phyloP scores from a whole-genome alignment of 2,888 invertebrate species.

The Glaucopsyche alexis region DNA sequence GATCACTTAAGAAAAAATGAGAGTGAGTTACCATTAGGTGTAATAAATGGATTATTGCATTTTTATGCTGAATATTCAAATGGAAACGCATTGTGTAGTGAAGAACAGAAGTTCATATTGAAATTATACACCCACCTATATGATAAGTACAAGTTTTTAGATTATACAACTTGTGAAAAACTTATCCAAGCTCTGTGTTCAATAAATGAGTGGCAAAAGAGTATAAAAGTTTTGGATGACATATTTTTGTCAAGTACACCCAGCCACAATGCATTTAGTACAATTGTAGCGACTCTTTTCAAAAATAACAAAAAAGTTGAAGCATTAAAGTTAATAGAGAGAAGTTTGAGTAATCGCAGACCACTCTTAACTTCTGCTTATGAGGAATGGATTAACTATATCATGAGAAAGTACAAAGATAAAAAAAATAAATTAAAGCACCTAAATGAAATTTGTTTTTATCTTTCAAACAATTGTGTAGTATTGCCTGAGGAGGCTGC shows the following conservation, averaged over 20 bases:
- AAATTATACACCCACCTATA: constrained; percentile 69
- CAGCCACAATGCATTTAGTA: constrained; percentile 70
- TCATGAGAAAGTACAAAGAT: constrained; percentile 60
- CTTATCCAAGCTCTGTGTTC: constrained; percentile 82
- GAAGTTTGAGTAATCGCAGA: constrained; percentile 68
- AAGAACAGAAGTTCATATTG: constrained; percentile 78
- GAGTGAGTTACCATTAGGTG: constrained; percentile 77
- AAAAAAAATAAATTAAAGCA: constrained; percentile 56
- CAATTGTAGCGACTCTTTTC: constrained; percentile 81
- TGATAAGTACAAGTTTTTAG: constrained; percentile 79
- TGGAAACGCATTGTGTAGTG: constrained; percentile 53
- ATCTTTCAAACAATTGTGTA: constrained; percentile 73
- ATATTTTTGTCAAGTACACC: constrained; percentile 74
- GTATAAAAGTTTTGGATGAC: constrained; percentile 80
- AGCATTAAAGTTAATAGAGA: constrained; percentile 81
- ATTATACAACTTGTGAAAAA: constrained; percentile 80
- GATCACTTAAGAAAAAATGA: constrained; percentile 72
- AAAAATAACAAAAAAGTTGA: constrained; percentile 74
- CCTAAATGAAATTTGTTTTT: constrained; percentile 79
- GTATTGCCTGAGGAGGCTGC: constrained; percentile 53
- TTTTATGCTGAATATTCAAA: constrained; percentile 69
- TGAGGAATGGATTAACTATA: constrained; percentile 74
- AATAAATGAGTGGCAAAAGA: constrained; percentile 83
- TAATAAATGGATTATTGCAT: constrained; percentile 78
- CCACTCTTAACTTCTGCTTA: constrained; percentile 72